These are phyloP conservation scores for Amitus sp. DNA, from an alignment of 2,888 invertebrate genomes.

Conservation along the genomic window DNA sequence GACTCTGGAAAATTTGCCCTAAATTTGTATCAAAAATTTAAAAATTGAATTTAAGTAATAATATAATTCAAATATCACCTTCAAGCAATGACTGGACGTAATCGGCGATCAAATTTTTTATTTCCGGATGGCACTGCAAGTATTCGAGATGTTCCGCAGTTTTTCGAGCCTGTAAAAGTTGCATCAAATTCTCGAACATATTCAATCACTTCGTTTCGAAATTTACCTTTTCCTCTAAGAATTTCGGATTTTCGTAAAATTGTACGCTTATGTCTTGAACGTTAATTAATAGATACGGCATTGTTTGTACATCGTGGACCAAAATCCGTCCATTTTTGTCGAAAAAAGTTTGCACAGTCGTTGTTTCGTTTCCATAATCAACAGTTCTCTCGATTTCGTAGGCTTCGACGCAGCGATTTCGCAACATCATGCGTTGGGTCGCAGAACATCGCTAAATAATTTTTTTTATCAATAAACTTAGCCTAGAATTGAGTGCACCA, in stretches of 20 bases:
- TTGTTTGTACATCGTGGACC: slow-evolving; percentile 72
- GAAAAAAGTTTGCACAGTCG: slow-evolving; percentile 69
- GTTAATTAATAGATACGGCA: slow-evolving; percentile 69
- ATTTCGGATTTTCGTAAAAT: slow-evolving; percentile 68
- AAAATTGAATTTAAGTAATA: no score
- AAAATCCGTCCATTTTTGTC: slow-evolving; percentile 70
- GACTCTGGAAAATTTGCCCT: no score
- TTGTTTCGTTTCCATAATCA: slow-evolving; percentile 69
- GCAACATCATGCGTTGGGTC: slow-evolving; percentile 41
- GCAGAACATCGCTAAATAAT: slow-evolving; percentile 44
- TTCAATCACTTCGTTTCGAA: no score
- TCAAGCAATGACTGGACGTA: slow-evolving; percentile 71
- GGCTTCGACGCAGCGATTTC: slow-evolving; percentile 66
- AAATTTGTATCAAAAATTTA: no score
- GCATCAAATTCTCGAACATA: slow-evolving; percentile 1
- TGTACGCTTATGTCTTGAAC: slow-evolving; percentile 68
- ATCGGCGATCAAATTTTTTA: slow-evolving; percentile 70
- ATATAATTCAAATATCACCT: slow-evolving; percentile 68
- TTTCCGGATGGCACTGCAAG: slow-evolving; percentile 69
- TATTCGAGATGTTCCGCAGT: slow-evolving; percentile 63
- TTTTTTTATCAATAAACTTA: no score
- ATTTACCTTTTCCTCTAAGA: slow-evolving; percentile 71
- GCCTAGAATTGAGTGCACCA: no score
- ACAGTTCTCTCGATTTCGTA: slow-evolving; percentile 72
- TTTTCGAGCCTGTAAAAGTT: background rate